Conservation (phyloP, 2,113 vertebrate genomes). For the Columba janthina region DNA sequence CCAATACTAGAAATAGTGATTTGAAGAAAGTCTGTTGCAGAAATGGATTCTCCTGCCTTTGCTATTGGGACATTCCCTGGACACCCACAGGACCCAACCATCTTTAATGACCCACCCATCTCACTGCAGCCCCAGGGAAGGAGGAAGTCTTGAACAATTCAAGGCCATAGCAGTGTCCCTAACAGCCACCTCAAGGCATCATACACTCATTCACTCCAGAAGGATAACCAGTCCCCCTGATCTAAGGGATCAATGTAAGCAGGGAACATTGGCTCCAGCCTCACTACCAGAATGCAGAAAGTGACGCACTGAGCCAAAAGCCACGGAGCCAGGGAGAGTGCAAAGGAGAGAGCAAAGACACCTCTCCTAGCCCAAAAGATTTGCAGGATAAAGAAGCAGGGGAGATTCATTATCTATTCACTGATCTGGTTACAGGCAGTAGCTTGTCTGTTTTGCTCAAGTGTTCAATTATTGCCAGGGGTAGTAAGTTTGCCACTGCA, state of each 20-base stretch:
- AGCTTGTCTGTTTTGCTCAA: constrained; percentile 15
- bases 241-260: background rate
- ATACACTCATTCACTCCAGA: background rate
- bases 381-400: background rate
- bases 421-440: background rate
- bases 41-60: background rate
- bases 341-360: background rate
- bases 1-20: background rate
- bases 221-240: background rate
- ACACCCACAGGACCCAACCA: background rate
- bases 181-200: background rate
- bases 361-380: background rate
- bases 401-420: background rate
- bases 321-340: background rate
- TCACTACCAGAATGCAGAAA: background rate
- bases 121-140: background rate
- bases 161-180: background rate
- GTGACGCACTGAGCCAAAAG: background rate
- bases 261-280: background rate
- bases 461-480: background rate
- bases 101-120: background rate
- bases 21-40: background rate
- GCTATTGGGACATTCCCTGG: background rate
- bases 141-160: background rate
- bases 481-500: background rate